phyloP scores from a whole-genome alignment of 2,113 vertebrate species.

The Calonectris borealis region DNA sequence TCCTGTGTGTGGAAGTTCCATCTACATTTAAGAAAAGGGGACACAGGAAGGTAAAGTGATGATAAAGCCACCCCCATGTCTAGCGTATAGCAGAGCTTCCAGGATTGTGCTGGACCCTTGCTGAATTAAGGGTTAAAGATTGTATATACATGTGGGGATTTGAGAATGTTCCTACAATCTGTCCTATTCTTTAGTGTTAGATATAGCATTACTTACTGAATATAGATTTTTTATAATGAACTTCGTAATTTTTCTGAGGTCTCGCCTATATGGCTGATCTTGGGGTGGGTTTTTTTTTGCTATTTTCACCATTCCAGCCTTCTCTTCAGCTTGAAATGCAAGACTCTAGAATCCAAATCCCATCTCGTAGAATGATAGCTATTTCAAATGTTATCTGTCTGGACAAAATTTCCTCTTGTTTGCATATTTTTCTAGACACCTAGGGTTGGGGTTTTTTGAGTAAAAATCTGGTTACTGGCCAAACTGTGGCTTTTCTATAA shows the following conservation, averaged over 20 bases:
- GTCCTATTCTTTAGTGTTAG: not conserved
- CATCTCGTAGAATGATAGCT: not conserved
- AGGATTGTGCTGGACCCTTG: not conserved
- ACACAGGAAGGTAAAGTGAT: not conserved
- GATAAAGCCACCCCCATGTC: not conserved
- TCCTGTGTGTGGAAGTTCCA: not conserved
- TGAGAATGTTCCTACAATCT: not conserved
- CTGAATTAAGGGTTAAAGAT: not conserved
- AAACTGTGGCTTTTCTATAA: not conserved
- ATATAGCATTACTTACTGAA: not conserved
- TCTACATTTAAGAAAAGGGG: not conserved
- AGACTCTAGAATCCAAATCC: not conserved
- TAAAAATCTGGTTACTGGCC: not conserved
- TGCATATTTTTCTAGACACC: not conserved
- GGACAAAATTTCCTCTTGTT: not conserved
- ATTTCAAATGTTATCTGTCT: not conserved
- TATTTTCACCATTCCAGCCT: not conserved
- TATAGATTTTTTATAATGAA: not conserved
- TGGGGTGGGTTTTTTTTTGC: not conserved
- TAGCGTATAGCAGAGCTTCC: not conserved
- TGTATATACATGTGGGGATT: not conserved
- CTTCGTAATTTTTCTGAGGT: not conserved
- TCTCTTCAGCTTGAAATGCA: not conserved
- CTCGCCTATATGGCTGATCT: rapidly evolving
- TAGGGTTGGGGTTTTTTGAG: not conserved